Percentiles rank a stretch among this genome's conserved stretches.
These are phyloP conservation scores for Leptopilina myrica DNA, from an alignment of 2,888 invertebrate species.

Conservation along the genomic window DNA sequence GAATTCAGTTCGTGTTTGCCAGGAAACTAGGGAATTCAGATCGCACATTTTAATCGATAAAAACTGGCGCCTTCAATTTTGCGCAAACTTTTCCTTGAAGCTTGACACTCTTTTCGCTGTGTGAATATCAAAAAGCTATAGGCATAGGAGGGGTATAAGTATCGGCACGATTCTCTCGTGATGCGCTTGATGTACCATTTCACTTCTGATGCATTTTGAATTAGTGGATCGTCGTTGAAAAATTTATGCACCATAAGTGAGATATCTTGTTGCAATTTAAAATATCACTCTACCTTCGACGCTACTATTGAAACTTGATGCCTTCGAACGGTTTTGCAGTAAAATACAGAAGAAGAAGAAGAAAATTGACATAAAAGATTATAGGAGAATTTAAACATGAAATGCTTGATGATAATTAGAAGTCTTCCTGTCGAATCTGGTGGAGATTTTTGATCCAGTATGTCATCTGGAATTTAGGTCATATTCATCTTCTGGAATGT, in stretches of 20 bases:
- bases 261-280: conserved; percentile 1
- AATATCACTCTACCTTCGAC: not conserved
- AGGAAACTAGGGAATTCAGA: conserved; percentile 4
- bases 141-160: not conserved
- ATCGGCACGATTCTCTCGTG: not conserved
- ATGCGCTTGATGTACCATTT: not conserved
- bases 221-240: not conserved
- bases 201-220: conserved; percentile 16
- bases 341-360: too few species aligned
- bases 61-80: conserved; percentile 4
- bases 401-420: too few species aligned
- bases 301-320: not conserved
- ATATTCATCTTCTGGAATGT: too few species aligned
- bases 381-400: too few species aligned
- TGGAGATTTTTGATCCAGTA: too few species aligned
- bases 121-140: not conserved
- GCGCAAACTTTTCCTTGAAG: conserved; percentile 5
- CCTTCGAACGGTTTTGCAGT: too few species aligned
- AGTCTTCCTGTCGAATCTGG: too few species aligned
- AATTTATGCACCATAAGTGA: not conserved
- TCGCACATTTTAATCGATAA: conserved; percentile 26
- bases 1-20: not conserved
- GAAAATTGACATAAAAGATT: too few species aligned
- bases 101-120: not conserved
- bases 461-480: too few species aligned